phyloP scores from a whole-genome alignment of 2,113 vertebrate genomes.

The Ornithorhynchus anatinus region DNA sequence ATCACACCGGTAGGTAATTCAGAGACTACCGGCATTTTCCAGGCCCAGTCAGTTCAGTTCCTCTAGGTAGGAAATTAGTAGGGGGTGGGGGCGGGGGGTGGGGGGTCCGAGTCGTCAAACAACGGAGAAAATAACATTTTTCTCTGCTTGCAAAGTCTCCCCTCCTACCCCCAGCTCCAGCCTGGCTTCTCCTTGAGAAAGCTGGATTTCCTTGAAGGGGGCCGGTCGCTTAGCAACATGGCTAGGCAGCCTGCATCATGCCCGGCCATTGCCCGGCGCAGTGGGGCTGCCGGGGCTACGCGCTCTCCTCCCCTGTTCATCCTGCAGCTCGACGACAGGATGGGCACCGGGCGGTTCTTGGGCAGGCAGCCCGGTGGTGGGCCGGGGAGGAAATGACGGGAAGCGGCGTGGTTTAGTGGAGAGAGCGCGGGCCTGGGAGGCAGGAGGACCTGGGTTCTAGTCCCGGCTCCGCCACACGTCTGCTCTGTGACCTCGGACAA shows the following conservation, averaged over 20 bases:
- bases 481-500: too few relatives aligned
- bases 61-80: slow-evolving; percentile 2
- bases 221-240: slow-evolving; percentile 75
- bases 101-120: slow-evolving; percentile 18
- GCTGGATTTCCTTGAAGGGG: slow-evolving; percentile 65
- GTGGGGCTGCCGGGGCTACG: neutral
- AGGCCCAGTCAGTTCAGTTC: slow-evolving; percentile 1
- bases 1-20: slow-evolving; percentile 35
- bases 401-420: too few relatives aligned
- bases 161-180: slow-evolving; percentile 23
- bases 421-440: too few relatives aligned
- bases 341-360: too few relatives aligned
- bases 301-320: neutral
- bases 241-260: slow-evolving; percentile 61
- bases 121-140: neutral
- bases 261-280: slow-evolving; percentile 26
- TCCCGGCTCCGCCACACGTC: too few relatives aligned
- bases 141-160: slow-evolving; percentile 42
- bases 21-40: slow-evolving; percentile 35
- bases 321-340: too few relatives aligned
- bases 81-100: too few relatives aligned
- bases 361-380: too few relatives aligned
- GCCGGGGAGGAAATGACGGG: too few relatives aligned
- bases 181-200: slow-evolving; percentile 46
- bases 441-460: too few relatives aligned